These are phyloP conservation scores for Turdus rufiventris DNA, from an alignment of 2,113 vertebrate species.

Conservation along the genomic window DNA sequence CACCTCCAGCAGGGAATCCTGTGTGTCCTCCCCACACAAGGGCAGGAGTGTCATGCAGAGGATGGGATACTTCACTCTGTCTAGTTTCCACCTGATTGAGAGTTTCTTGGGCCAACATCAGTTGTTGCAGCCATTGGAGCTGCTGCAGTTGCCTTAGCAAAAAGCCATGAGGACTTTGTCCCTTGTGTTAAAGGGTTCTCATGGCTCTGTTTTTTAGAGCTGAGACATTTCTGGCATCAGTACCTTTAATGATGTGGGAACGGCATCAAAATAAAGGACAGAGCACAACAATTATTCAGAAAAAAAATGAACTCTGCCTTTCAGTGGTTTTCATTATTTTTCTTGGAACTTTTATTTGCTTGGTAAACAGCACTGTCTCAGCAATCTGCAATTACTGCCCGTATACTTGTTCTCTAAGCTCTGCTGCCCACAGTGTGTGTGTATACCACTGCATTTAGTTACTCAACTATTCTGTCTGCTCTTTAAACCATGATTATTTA, in stretches of 20 bases:
- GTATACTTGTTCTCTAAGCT: not conserved
- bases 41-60: not conserved
- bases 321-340: not conserved
- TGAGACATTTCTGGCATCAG: not conserved
- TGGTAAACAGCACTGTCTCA: not conserved
- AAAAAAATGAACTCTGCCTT: not conserved
- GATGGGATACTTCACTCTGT: accelerated
- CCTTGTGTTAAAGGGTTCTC: not conserved
- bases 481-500: conserved; percentile 17
- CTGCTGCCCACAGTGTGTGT: not conserved
- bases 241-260: not conserved
- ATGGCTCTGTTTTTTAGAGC: not conserved
- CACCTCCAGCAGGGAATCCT: not conserved
- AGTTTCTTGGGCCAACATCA: not conserved
- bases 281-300: not conserved
- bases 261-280: not conserved
- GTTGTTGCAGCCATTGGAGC: not conserved
- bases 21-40: accelerated
- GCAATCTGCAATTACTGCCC: not conserved
- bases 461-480: not conserved
- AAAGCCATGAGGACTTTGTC: not conserved
- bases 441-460: not conserved
- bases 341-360: not conserved
- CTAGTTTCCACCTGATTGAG: not conserved
- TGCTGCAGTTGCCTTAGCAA: not conserved